These are phyloP conservation scores for Coendou prehensilis DNA, from an alignment of 2,797 vertebrate species.

Conservation along the genomic window DNA sequence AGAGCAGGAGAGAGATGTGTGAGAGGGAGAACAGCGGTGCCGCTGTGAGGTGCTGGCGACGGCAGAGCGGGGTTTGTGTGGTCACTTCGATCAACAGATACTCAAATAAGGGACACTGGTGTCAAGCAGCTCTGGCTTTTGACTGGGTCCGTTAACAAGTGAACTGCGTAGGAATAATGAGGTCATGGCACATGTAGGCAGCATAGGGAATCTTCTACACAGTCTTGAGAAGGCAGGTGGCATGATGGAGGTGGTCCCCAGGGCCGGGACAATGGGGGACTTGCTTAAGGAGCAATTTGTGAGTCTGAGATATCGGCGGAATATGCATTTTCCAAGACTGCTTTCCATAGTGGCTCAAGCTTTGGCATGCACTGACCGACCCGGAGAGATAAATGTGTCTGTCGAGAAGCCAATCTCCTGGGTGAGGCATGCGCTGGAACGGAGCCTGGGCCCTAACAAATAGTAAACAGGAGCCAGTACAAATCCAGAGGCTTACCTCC, in stretches of 20 bases:
- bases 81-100: conserved; percentile 63
- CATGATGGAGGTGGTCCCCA: neutral
- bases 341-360: conserved; percentile 54
- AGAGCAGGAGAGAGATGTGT: conserved; percentile 83
- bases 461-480: conserved; percentile 26
- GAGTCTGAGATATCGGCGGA: neutral
- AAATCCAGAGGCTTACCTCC: conserved; percentile 46
- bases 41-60: conserved; percentile 83
- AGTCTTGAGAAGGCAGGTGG: fast-evolving
- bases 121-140: neutral
- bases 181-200: neutral
- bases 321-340: conserved; percentile 33
- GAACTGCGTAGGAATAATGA: neutral
- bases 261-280: neutral
- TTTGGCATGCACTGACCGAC: neutral
- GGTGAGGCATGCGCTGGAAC: conserved; percentile 33
- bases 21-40: conserved; percentile 82
- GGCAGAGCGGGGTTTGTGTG: neutral
- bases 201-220: neutral
- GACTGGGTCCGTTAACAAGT: conserved; percentile 25
- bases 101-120: neutral
- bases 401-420: conserved; percentile 28
- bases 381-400: conserved; percentile 63
- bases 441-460: conserved; percentile 23
- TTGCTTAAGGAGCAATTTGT: conserved; percentile 35